Conservation (phyloP, 2,888 invertebrate genomes). For the Sceliomorpha sp. region DNA sequence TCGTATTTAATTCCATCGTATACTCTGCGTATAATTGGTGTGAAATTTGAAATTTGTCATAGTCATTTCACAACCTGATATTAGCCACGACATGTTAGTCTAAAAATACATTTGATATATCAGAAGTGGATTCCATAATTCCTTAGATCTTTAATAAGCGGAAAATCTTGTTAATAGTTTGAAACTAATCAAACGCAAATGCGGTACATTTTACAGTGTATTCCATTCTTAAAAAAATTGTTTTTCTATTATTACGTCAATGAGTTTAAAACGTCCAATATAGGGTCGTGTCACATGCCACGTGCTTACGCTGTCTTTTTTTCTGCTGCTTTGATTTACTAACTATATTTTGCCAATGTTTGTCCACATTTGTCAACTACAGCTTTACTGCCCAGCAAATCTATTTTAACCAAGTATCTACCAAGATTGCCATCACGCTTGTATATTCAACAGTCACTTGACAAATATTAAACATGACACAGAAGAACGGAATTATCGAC, state of each 20-base stretch:
- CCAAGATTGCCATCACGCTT: slow-evolving; percentile 42
- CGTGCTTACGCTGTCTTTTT: too few species aligned
- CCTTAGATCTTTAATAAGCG: too few species aligned
- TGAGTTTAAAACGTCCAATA: too few species aligned
- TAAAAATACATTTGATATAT: too few species aligned
- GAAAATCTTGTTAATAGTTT: too few species aligned
- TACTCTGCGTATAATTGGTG: neutral
- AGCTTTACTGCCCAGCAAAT: slow-evolving; percentile 59
- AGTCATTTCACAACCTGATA: neutral
- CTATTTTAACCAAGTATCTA: slow-evolving; percentile 59
- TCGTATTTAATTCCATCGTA: slow-evolving; percentile 1
- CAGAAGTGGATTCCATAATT: too few species aligned
- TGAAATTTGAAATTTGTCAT: neutral
- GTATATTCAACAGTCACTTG: slow-evolving; percentile 41
- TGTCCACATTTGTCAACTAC: slow-evolving; percentile 27
- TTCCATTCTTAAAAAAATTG: too few species aligned
- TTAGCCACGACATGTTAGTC: too few species aligned
- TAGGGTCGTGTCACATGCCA: too few species aligned
- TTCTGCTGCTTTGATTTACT: slow-evolving; percentile 6
- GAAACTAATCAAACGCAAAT: too few species aligned
- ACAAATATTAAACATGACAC: slow-evolving; percentile 35
- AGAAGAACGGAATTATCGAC: slow-evolving; percentile 20
- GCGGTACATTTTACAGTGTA: too few species aligned
- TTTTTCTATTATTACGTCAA: too few species aligned
- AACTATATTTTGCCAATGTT: slow-evolving; percentile 34